Percentiles rank a stretch among this genome's conserved stretches.
These are phyloP conservation scores for Tolypeutes matacus DNA, from an alignment of 2,797 vertebrate genomes.

Conservation along the genomic window DNA sequence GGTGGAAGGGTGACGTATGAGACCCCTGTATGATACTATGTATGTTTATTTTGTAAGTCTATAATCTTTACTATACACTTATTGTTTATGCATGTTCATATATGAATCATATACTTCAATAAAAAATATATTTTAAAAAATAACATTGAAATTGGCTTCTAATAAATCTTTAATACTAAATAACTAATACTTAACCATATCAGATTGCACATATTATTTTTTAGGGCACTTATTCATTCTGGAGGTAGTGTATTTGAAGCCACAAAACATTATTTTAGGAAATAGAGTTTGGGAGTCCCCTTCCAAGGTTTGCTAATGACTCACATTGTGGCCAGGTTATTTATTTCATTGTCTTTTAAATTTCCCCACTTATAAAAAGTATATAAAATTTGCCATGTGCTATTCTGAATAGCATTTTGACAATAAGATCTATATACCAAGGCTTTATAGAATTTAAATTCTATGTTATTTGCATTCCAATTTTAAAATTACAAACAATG, in stretches of 20 bases:
- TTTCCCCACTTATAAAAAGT: conserved; percentile 36
- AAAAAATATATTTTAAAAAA: neutral
- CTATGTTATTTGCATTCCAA: neutral
- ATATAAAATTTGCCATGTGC: conserved; percentile 14
- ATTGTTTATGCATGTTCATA: no score
- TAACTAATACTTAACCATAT: conserved; percentile 29
- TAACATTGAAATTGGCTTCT: conserved; percentile 1
- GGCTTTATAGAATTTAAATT: conserved; percentile 1
- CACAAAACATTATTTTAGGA: conserved; percentile 28
- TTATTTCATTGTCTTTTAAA: conserved; percentile 34
- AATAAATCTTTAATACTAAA: conserved; percentile 21
- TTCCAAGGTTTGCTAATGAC: conserved; percentile 12
- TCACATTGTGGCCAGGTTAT: conserved; percentile 45
- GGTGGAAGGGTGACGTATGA: no score
- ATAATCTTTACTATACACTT: no score
- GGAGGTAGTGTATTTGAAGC: neutral
- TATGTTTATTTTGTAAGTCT: no score
- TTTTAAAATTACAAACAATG: conserved; percentile 38
- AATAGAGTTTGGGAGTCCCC: conserved; percentile 56
- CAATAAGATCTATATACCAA: conserved; percentile 2
- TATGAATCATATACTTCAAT: no score
- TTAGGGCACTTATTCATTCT: neutral
- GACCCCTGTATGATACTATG: no score
- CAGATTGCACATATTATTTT: conserved; percentile 13
- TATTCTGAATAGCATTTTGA: conserved; percentile 49